Percentiles rank a stretch among this genome's conserved stretches.
phyloP scores from a whole-genome alignment of 2,888 invertebrate genomes.

The Catocala nupta region DNA sequence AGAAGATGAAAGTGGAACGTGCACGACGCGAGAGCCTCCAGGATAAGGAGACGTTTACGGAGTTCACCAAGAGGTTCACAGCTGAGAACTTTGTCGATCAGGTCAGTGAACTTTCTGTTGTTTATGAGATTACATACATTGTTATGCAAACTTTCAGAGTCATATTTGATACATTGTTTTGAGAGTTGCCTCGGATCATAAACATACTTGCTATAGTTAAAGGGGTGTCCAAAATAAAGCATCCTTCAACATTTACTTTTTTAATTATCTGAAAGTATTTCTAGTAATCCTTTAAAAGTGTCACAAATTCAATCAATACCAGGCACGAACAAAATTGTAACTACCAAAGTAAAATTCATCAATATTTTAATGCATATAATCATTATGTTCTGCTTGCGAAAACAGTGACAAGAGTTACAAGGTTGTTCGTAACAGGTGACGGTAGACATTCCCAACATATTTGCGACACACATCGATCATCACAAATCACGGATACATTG shows the following conservation, averaged over 20 bases:
- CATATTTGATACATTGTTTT: not conserved
- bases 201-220: not conserved
- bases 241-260: no score
- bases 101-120: slow-evolving; percentile 86
- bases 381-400: not conserved
- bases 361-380: not conserved
- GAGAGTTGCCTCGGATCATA: not conserved
- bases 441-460: slow-evolving; percentile 7
- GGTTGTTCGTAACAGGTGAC: slow-evolving; percentile 3
- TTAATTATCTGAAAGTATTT: not conserved
- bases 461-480: slow-evolving; percentile 1
- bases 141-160: not conserved
- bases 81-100: slow-evolving; percentile 96
- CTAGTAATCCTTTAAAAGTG: not conserved
- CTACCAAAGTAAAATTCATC: not conserved
- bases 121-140: slow-evolving; percentile 19
- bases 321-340: slow-evolving; percentile 13
- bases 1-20: slow-evolving; percentile 96
- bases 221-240: not conserved
- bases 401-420: slow-evolving; percentile 6
- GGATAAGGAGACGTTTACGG: slow-evolving; percentile 94
- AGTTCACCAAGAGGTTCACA: slow-evolving; percentile 94
- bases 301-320: not conserved
- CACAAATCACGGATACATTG: slow-evolving; percentile 11
- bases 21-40: slow-evolving; percentile 94